Evolutionary conservation across 2,888 invertebrate genomes (phyloP).

Genomic region (Pediacus dermestoides): DNA sequence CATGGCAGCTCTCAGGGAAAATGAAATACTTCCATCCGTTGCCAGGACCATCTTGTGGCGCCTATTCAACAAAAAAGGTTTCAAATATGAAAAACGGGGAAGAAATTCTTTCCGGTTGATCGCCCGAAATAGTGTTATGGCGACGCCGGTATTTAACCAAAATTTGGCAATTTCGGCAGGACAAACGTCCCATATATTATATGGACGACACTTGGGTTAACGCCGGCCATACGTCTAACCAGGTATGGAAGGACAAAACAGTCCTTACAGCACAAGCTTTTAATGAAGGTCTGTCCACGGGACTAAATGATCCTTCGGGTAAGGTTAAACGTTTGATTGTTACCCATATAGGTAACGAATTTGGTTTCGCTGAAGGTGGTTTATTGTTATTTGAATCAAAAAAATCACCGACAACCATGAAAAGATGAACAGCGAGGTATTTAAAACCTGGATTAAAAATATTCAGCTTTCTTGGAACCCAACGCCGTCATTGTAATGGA

Average conservation of each 20-base stretch:
- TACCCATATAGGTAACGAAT: slow-evolving; percentile 14
- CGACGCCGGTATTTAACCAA: slow-evolving; percentile 9
- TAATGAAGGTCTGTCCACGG: slow-evolving; percentile 10
- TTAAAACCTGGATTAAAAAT: slow-evolving; percentile 4
- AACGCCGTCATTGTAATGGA: slow-evolving; percentile 5
- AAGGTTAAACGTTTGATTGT: slow-evolving; percentile 15
- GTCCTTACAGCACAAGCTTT: slow-evolving; percentile 14
- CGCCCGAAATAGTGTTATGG: slow-evolving; percentile 13
- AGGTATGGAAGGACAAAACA: slow-evolving; percentile 18
- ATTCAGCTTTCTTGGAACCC: slow-evolving; percentile 1
- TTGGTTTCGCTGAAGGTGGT: slow-evolving; percentile 15
- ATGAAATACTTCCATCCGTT: too few species aligned
- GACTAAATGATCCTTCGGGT: slow-evolving; percentile 12
- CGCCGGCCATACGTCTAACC: slow-evolving; percentile 17
- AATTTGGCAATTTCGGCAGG: slow-evolving; percentile 10
- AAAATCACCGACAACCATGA: slow-evolving; percentile 16
- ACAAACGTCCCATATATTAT: slow-evolving; percentile 17
- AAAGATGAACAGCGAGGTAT: slow-evolving; percentile 17
- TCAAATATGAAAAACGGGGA: too few species aligned
- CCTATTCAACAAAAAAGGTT: too few species aligned
- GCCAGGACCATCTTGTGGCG: too few species aligned
- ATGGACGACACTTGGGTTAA: slow-evolving; percentile 23
- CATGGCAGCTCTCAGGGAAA: too few species aligned
- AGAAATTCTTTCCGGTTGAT: too few species aligned
- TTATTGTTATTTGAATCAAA: slow-evolving; percentile 12